A percentile compares a stretch with the other conserved stretches of the same genome.
Evolutionary conservation across 2,113 vertebrate species (phyloP).

Genomic region (Mixornis gularis): DNA sequence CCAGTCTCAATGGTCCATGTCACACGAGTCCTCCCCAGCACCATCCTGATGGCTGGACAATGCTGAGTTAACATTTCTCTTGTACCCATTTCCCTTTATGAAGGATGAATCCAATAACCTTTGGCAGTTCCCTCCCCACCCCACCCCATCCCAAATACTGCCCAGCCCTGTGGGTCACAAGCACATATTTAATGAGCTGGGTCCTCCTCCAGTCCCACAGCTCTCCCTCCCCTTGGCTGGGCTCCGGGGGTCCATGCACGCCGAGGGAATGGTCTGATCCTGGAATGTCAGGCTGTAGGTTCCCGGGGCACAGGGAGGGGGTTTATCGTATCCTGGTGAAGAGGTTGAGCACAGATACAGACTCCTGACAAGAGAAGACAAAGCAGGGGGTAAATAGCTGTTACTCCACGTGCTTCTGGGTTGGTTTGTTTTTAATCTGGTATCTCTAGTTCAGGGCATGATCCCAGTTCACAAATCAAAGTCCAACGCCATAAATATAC

Average conservation of each 20-base stretch:
- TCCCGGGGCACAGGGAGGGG: background rate
- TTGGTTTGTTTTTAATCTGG: background rate
- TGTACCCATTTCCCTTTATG: background rate
- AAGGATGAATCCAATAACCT: background rate
- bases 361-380: conserved; percentile 73
- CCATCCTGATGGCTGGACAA: background rate
- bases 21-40: background rate
- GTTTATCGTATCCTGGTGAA: conserved; percentile 92
- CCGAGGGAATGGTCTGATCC: conserved; percentile 24
- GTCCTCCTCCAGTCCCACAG: conserved; percentile 10
- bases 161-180: conserved; percentile 35
- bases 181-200: conserved; percentile 65
- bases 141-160: conserved; percentile 41
- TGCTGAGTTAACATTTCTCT: background rate
- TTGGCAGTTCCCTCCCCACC: conserved; percentile 15
- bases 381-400: background rate
- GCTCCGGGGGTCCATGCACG: conserved; percentile 20
- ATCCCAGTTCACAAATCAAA: background rate
- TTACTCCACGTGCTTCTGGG: fast-evolving
- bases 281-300: background rate
- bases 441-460: background rate
- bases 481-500: background rate
- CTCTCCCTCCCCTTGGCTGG: conserved; percentile 8
- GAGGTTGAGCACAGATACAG: conserved; percentile 90
- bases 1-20: background rate